Percentiles rank a stretch among this genome's conserved stretches.
These are phyloP conservation scores for Alcedo atthis DNA, from an alignment of 2,797 vertebrate species.

Conservation along the genomic window DNA sequence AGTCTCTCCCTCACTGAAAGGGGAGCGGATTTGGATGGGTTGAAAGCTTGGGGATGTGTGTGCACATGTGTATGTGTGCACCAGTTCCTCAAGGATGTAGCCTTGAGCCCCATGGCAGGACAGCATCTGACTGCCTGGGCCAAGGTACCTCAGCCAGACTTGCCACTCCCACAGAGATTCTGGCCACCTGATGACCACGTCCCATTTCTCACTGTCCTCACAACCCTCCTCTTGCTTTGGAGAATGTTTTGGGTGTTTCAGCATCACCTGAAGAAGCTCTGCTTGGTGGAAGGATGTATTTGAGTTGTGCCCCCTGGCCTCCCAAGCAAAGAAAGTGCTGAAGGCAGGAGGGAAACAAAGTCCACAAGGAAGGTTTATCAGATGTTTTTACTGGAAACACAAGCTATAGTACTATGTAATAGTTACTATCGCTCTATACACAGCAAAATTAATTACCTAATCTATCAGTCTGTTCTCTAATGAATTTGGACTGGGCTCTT, in stretches of 20 bases:
- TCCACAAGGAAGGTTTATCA: neutral
- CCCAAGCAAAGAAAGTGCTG: neutral
- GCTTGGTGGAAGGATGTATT: neutral
- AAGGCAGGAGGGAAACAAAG: neutral
- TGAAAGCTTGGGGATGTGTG: too few relatives aligned
- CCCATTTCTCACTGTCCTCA: neutral
- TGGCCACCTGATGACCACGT: neutral
- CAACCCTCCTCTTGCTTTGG: accelerated
- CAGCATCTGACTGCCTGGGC: neutral
- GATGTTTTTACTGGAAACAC: neutral
- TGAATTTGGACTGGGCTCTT: neutral
- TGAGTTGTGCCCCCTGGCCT: neutral
- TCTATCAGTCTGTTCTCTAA: neutral
- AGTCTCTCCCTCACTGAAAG: neutral
- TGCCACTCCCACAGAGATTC: neutral
- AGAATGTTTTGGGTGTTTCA: neutral
- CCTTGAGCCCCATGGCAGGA: neutral
- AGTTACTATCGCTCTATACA: neutral
- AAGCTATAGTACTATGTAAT: neutral
- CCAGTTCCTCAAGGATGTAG: neutral
- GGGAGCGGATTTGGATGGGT: neutral
- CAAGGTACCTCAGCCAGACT: neutral
- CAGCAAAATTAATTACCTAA: neutral
- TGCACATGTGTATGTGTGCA: neutral
- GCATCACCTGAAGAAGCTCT: neutral